Evolutionary conservation across 2,888 invertebrate genomes (phyloP).

Genomic region (Poecilobothrus nobilitatus): DNA sequence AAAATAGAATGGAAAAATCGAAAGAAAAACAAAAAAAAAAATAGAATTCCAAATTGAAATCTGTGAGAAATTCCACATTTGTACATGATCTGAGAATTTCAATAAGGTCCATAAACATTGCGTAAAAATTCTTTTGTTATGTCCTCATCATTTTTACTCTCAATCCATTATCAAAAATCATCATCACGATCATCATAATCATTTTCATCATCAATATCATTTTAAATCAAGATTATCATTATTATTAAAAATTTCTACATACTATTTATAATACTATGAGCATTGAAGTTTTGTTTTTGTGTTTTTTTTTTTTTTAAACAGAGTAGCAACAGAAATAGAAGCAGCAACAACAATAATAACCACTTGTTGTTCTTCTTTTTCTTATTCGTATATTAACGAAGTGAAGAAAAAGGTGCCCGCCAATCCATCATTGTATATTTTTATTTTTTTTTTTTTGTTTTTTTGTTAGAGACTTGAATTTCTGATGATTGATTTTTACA

Average conservation of each 20-base stretch:
- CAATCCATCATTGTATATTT: not conserved
- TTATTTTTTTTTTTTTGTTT: too few relatives aligned
- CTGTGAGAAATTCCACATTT: constrained; percentile 3
- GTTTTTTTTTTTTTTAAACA: too few relatives aligned
- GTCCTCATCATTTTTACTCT: not conserved
- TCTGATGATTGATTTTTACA: not conserved
- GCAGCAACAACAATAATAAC: too few relatives aligned
- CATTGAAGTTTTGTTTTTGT: too few relatives aligned
- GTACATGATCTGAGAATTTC: constrained; percentile 1
- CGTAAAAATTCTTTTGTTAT: constrained; percentile 5
- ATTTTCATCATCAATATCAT: not conserved
- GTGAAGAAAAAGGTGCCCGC: not conserved
- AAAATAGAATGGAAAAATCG: not conserved
- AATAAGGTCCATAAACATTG: constrained; percentile 4
- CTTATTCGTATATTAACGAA: not conserved
- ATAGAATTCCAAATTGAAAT: not conserved
- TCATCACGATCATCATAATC: not conserved
- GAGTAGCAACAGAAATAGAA: too few relatives aligned
- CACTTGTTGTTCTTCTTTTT: too few relatives aligned
- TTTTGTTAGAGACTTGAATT: not conserved
- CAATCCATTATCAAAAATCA: not conserved
- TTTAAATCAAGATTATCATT: not conserved
- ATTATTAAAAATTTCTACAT: not conserved
- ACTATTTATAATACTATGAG: too few relatives aligned
- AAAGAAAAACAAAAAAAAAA: too few relatives aligned